Base-by-base conservation (phyloP, 2,797 vertebrate species). In the Tragelaphus oryx region DNA sequence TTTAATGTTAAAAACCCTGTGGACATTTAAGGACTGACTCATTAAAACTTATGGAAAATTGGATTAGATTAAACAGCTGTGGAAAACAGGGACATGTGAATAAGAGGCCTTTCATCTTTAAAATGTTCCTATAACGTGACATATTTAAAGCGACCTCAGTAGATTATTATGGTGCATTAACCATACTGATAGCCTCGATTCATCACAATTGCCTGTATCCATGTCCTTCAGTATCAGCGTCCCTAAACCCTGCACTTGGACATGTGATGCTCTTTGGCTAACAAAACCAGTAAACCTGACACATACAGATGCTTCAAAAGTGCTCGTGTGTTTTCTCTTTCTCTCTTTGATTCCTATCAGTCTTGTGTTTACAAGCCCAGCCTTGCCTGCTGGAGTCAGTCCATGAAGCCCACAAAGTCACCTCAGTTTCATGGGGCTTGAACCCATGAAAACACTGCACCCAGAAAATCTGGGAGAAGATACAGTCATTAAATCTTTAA, bases 11-110 rank as follows among this genome's bases (percentile, higher is more conserved):
- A 93, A 85, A 83, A 76, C 74, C 90, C 26, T 65, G 20, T 89
- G 46, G 60, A 76, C 2, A 33, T 33, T 85, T 86, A 85, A 74
- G 54, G 24, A 89, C 33, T 84, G 33, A 46, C 59, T 93, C 22
- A 78, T 92, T 92, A 94, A 91, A 95, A 96, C 41, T 59, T 86
- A 84, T 26, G 41, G 54, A 89, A 94, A 95, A 89, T 44, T 94
- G 60, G 52, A 84, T 89, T 89, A 37, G 28, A 93, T 87, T 60
- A 80, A 90, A 81, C 2, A 92, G 30, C 33, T 78, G 10, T 74
- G 59, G 55, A 75, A 90, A 95, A 85, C 1, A 76, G 57, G 50
- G 26, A 62, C 10, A 14, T 60, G 33, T 46, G 52, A 93, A 60
- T 74, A 62, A 57, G 75, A 48, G 10, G 14, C 87, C 62, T 89